Percentiles rank a stretch among this genome's conserved stretches.
phyloP scores from a whole-genome alignment of 2,113 vertebrate genomes.

The Rhipidura dahli region DNA sequence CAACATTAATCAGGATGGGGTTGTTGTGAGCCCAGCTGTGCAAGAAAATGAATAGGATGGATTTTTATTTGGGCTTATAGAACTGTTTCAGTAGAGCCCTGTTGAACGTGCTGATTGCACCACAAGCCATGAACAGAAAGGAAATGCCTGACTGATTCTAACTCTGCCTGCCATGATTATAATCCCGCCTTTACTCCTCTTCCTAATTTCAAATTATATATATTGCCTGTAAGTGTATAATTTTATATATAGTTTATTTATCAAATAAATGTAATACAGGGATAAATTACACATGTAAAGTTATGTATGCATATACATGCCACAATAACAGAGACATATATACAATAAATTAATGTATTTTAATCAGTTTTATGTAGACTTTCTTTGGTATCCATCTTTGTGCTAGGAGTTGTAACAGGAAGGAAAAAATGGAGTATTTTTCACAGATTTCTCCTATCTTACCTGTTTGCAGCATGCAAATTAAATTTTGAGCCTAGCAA shows the following conservation, averaged over 20 bases:
- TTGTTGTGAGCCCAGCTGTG: neutral
- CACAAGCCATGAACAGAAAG: neutral
- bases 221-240: neutral
- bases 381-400: neutral
- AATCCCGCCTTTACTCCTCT: neutral
- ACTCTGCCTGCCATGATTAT: neutral
- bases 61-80: neutral
- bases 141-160: neutral
- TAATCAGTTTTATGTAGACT: neutral
- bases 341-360: neutral
- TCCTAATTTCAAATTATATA: neutral
- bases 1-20: neutral
- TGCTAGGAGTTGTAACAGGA: neutral
- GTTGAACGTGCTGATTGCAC: neutral
- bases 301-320: accelerated
- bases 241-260: neutral
- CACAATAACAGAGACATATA: neutral
- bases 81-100: neutral
- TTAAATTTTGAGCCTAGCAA: neutral
- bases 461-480: neutral
- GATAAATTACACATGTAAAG: neutral
- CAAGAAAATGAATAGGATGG: neutral
- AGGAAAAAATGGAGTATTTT: neutral
- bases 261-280: neutral
- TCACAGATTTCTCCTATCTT: neutral